Evolutionary conservation across 2,888 invertebrate species (phyloP).

Genomic region (Hemaris fuciformis): DNA sequence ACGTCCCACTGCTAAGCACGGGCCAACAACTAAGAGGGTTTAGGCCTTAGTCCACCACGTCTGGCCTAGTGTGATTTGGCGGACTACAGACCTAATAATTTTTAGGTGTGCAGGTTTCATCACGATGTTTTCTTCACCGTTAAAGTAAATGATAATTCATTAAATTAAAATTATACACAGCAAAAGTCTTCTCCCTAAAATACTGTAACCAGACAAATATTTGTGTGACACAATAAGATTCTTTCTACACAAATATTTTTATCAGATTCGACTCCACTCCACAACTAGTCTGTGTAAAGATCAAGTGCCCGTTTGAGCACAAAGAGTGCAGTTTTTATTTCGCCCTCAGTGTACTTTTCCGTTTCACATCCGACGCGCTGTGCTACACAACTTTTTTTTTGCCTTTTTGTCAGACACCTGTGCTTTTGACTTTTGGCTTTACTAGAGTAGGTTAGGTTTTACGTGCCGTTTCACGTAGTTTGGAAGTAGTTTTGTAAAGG

Average conservation of each 20-base stretch:
- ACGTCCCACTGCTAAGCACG: too few relatives aligned
- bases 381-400: constrained; percentile 32
- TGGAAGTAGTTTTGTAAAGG: neutral
- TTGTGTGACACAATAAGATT: neutral
- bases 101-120: too few relatives aligned
- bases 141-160: too few relatives aligned
- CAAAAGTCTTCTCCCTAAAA: too few relatives aligned
- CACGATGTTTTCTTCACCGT: too few relatives aligned
- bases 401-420: constrained; percentile 68
- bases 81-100: too few relatives aligned
- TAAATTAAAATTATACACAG: too few relatives aligned
- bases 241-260: neutral
- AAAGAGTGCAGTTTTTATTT: constrained; percentile 68
- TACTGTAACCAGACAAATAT: too few relatives aligned
- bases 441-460: neutral
- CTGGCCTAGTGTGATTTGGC: too few relatives aligned
- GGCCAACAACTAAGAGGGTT: too few relatives aligned
- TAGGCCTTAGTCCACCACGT: too few relatives aligned
- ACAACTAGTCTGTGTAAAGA: constrained; percentile 55
- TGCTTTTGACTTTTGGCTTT: constrained; percentile 24
- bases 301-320: constrained; percentile 62
- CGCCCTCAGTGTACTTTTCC: constrained; percentile 63
- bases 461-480: neutral
- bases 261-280: constrained; percentile 37
- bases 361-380: constrained; percentile 32